These are phyloP conservation scores for Pteropus alecto DNA, from an alignment of 2,113 vertebrate genomes.

Conservation along the genomic window DNA sequence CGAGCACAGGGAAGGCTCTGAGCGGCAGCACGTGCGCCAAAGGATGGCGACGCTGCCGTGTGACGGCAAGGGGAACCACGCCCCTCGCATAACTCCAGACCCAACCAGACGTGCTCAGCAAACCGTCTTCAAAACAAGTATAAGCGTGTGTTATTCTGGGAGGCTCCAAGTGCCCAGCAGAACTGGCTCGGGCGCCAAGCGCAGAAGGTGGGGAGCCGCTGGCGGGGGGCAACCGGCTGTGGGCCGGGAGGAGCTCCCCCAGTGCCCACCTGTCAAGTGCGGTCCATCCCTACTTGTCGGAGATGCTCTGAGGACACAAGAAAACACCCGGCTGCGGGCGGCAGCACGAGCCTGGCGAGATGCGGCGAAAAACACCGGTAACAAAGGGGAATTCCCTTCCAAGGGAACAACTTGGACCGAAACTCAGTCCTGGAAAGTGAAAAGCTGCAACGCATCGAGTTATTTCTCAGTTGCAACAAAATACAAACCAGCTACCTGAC, in stretches of 20 bases:
- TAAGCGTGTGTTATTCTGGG: background rate
- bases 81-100: background rate
- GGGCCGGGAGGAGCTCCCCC: background rate
- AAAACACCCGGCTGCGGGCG: background rate
- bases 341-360: background rate
- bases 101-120: accelerated
- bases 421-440: background rate
- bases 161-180: background rate
- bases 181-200: background rate
- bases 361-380: background rate
- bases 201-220: background rate
- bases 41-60: accelerated
- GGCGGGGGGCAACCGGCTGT: background rate
- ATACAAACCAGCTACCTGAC: accelerated
- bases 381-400: background rate
- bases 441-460: background rate
- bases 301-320: background rate
- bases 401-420: background rate
- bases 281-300: background rate
- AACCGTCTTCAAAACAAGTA: background rate
- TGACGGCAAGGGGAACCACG: too few relatives aligned
- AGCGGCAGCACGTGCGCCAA: background rate
- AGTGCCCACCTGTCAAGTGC: accelerated
- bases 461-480: background rate
- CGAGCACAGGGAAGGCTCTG: accelerated